Percentiles rank a stretch among this genome's conserved stretches.
Conservation (phyloP, 2,888 invertebrate genomes). For the Cephus nigrinus region DNA sequence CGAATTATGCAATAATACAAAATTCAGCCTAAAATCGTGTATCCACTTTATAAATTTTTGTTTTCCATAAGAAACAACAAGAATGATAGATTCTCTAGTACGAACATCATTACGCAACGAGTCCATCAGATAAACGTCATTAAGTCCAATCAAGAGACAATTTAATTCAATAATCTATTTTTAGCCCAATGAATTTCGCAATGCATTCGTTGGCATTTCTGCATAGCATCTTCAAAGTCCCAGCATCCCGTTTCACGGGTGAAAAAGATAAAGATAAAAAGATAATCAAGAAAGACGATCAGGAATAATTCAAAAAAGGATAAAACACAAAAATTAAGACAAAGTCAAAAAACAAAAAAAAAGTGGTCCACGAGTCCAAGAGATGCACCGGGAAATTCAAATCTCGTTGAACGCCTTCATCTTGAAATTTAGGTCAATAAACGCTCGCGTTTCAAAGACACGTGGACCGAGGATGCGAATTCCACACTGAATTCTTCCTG, state of each 20-base stretch:
- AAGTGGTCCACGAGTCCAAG: background rate
- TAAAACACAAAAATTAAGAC: background rate
- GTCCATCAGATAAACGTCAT: background rate
- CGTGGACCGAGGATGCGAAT: background rate
- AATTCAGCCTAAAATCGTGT: background rate
- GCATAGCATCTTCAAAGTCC: background rate
- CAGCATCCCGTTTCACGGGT: background rate
- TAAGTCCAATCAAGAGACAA: slow-evolving; percentile 13
- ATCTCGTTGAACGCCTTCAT: background rate
- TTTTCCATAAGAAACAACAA: background rate
- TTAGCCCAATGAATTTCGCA: slow-evolving; percentile 6
- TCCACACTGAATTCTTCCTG: background rate
- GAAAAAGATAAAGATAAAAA: background rate
- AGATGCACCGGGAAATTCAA: background rate
- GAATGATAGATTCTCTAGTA: background rate
- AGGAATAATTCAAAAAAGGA: background rate
- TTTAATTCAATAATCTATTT: slow-evolving; percentile 20
- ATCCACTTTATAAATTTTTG: background rate
- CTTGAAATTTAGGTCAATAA: slow-evolving; percentile 3
- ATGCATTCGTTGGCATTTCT: background rate
- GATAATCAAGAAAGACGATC: background rate
- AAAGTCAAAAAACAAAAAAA: background rate
- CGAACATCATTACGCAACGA: background rate
- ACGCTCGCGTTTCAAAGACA: background rate
- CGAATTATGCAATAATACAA: background rate